phyloP scores from a whole-genome alignment of 2,113 vertebrate genomes.

The Gila orcuttii region DNA sequence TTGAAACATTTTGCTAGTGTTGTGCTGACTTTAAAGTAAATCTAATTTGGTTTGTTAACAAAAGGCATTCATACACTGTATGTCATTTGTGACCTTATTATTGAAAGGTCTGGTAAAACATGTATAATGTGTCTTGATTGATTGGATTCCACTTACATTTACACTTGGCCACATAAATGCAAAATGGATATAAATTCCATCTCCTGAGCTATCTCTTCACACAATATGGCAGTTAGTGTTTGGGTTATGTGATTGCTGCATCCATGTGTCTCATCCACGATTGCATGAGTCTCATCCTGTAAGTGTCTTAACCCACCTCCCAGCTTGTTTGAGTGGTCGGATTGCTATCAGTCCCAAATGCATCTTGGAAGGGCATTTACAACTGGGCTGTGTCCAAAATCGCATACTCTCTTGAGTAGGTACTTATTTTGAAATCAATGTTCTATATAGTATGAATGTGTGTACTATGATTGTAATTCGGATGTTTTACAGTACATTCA shows the following conservation, averaged over 20 bases:
- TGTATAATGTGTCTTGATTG: background rate
- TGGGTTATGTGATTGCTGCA: background rate
- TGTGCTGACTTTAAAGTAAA: no score
- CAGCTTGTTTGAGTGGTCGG: slow-evolving; percentile 9
- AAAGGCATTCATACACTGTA: background rate
- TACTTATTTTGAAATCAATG: no score
- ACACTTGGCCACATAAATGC: background rate
- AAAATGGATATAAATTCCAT: background rate
- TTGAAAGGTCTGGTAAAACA: background rate
- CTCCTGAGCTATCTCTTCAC: background rate
- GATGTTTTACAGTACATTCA: no score
- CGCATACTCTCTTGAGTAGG: no score
- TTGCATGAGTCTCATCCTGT: background rate
- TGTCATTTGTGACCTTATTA: background rate
- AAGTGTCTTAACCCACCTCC: background rate
- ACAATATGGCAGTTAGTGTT: background rate
- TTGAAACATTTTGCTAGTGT: no score
- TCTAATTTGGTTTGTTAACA: background rate
- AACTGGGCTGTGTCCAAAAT: background rate
- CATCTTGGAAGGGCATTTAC: background rate
- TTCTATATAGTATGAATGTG: no score
- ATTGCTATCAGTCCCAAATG: background rate
- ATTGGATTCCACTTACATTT: background rate
- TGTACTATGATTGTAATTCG: no score
- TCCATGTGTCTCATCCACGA: background rate